A percentile compares a stretch with the other conserved stretches of the same genome.
Conservation (phyloP, 1,140 invertebrate species). For the Trachymyrmex septentrionalis region DNA sequence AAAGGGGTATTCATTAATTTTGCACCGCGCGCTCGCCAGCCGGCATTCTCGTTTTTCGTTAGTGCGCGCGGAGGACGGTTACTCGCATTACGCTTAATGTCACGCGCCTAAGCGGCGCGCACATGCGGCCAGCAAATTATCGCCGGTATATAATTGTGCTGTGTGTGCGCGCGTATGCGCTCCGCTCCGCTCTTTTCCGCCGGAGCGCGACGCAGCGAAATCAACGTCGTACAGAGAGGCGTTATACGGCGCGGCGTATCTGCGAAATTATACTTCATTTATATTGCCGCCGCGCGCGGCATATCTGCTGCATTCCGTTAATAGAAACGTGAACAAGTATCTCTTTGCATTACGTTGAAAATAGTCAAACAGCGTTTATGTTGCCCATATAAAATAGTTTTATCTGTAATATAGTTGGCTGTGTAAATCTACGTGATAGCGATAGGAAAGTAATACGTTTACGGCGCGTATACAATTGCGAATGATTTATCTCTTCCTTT, state of each 20-base stretch:
- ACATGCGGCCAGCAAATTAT: constrained; percentile 53
- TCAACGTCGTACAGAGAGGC: constrained; percentile 61
- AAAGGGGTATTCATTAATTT: constrained; percentile 29
- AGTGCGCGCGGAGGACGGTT: constrained; percentile 67
- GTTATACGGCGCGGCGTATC: constrained; percentile 63
- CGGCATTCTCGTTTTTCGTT: constrained; percentile 74
- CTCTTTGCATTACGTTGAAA: constrained; percentile 12
- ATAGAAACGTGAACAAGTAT: constrained; percentile 41
- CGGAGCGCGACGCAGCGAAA: constrained; percentile 60
- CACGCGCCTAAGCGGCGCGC: constrained; percentile 61
- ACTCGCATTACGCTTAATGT: constrained; percentile 77
- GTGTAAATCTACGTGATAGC: neutral
- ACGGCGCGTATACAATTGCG: neutral
- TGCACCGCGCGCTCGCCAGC: constrained; percentile 22
- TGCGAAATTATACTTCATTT: constrained; percentile 66
- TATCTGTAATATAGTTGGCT: neutral
- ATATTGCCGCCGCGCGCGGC: constrained; percentile 12
- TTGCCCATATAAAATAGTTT: constrained; percentile 21
- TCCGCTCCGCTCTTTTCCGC: constrained; percentile 22
- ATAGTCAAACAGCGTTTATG: neutral
- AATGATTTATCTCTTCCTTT: neutral
- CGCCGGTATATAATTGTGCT: constrained; percentile 65
- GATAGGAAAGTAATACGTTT: neutral
- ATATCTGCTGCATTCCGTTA: constrained; percentile 23
- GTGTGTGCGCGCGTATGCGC: constrained; percentile 62